Evolutionary conservation across 64 coral and sea anemone genomes (phyloP), one percentile per base, ranked within the genome.

Genomic region (Montipora capricornis): DNA sequence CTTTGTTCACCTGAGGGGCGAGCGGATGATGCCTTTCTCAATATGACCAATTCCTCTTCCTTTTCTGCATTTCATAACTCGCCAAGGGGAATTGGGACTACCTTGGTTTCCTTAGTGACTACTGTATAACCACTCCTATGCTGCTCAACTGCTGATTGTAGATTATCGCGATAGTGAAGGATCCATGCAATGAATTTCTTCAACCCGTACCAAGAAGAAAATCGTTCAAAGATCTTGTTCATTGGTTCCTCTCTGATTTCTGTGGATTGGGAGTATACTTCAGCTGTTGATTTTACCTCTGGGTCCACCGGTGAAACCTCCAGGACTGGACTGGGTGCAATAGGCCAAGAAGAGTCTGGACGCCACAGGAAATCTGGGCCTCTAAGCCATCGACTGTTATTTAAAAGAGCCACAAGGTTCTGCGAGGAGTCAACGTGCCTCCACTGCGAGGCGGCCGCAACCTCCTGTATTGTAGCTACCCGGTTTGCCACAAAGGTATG

Each of bases 81-180:
- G 61, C 13, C 61, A 78, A 78, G 75, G 75, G 75, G 49, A 78
- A 78, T 2, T 78, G 75, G 75, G 75, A 78, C 75, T 78, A 15
- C 13, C 44, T 78, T 78, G 0, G 75, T 16, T 78, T 78, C 26
- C 46, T 78, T 75, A 14, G 75, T 78, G 75, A 78, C 44, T 44
- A 44, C 75, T 78, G 8, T 46, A 44, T 47, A 44, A 78, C 73
- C 73, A 29, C 73, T 29, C 73, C 73, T 75, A 75, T 20, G 73
- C 37, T 44, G 73, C 73, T 11, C 19, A 20, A 75, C 75, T 78
- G 75, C 75, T 48, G 75, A 78, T 78, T 47, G 75, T 78, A 78
- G 75, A 78, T 50, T 78, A 48, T 78, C 75, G 13, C 45, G 75
- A 78, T 78, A 78, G 75, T 44, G 75, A 78, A 78, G 75, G 75